Base-by-base conservation (phyloP, 1,140 invertebrate genomes). In the Drosophila ananassae region DNA sequence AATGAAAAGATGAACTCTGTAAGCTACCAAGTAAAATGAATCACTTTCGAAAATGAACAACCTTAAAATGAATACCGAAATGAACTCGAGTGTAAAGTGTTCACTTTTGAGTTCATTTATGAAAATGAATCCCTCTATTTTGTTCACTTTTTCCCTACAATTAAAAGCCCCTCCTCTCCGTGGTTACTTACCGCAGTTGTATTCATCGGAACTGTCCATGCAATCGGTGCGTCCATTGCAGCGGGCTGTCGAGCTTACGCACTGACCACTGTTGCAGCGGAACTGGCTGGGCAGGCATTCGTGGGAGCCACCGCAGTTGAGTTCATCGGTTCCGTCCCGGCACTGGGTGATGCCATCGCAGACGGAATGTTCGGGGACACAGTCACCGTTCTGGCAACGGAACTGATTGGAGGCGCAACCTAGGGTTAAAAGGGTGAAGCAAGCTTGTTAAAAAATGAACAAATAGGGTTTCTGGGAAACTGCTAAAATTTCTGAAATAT, bases 301-400 rank as follows among this genome's bases (percentile, higher is more conserved):
- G 21, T 60, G 64, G 71, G 7, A 60, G 67, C 67, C 62, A 0
- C 91, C 73, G 68, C 93, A 94, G 55, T 92, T 92, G 79, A 92
- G 89, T 92, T 98, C 97, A 92, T 98, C 97, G 48, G 95, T 95
- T 24, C 93, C 93, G 89, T 98, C 97, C 1, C 84, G 83, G 85
- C 97, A 98, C 60, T 97, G 94, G 9, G 64, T 62, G 39, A 92
- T 89, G n/a, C 95, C 94, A 89, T 98, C 94, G 92, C 97, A 98
- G 60, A 94, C 92, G 53, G 92, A 92, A 46, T 90, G 91, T 39
- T 92, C 90, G 1, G 93, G 90, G 58, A 98, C 94, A 83, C 97
- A 98, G 81, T 95, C 93, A n/a, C 96, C 94, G 21, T 93, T 92
- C 2, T 55, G 55, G 62, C 93, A 94, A 48, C 92, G 89, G 90